Percentiles rank a stretch among this genome's conserved stretches.
These are phyloP conservation scores for Hydrotaea cyrtoneurina DNA, from an alignment of 2,888 invertebrate species.

Conservation along the genomic window DNA sequence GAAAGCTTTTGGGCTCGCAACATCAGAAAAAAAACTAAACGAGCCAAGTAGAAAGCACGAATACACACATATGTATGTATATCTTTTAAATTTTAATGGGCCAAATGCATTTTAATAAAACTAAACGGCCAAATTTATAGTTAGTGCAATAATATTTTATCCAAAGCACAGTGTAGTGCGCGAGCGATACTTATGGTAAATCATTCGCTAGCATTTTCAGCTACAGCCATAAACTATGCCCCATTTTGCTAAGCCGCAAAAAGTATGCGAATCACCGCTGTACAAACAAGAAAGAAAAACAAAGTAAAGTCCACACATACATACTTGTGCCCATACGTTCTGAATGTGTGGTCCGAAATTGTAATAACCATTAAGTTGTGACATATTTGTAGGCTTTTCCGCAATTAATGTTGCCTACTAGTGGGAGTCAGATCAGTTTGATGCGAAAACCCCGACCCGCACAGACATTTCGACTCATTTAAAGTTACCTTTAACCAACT, in stretches of 20 bases:
- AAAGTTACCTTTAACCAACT: neutral
- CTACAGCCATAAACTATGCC: constrained; percentile 27
- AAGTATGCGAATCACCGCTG: constrained; percentile 40
- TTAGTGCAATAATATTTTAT: constrained; percentile 44
- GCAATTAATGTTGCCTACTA: constrained; percentile 48
- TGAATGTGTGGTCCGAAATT: neutral
- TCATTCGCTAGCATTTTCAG: constrained; percentile 8
- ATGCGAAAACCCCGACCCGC: neutral
- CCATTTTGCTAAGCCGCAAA: too few relatives aligned
- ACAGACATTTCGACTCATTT: neutral
- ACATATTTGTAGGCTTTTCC: constrained; percentile 57
- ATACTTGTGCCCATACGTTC: too few relatives aligned
- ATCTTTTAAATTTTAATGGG: constrained; percentile 17
- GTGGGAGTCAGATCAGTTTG: neutral
- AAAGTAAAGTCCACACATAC: too few relatives aligned
- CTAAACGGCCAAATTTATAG: constrained; percentile 54
- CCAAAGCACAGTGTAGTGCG: constrained; percentile 41
- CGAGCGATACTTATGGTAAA: neutral
- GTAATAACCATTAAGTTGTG: constrained; percentile 54
- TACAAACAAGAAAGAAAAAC: constrained; percentile 11
- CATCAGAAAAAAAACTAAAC: constrained; percentile 39
- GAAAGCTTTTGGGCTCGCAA: constrained; percentile 42
- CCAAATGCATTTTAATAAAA: constrained; percentile 35
- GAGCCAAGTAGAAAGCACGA: neutral
- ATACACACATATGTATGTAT: neutral